Conservation (phyloP, 2,113 vertebrate genomes). For the Coracopsis vasa region DNA sequence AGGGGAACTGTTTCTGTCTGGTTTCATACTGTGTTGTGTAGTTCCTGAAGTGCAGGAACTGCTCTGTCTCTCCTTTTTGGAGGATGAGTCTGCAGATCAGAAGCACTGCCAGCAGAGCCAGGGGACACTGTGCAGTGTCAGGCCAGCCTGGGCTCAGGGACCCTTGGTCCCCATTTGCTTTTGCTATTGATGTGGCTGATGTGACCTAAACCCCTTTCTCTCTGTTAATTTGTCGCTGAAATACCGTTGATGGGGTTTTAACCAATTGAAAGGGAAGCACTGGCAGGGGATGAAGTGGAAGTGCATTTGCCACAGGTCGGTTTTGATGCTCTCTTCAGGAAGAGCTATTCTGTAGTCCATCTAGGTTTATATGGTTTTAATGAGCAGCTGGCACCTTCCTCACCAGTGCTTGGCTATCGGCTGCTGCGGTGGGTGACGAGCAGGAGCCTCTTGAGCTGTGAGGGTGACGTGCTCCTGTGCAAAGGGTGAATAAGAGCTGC, state of each 20-base stretch:
- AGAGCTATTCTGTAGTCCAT: neutral
- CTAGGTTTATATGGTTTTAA: neutral
- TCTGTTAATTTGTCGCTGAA: neutral
- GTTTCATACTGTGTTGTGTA: neutral
- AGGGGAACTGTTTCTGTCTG: neutral
- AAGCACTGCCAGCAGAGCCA: neutral
- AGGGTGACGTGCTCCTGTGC: fast-evolving
- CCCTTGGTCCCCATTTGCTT: neutral
- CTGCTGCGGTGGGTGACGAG: neutral
- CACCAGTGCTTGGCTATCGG: fast-evolving
- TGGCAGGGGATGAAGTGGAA: neutral
- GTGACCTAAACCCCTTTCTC: neutral
- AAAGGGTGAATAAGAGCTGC: neutral
- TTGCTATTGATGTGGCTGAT: neutral
- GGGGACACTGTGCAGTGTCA: neutral
- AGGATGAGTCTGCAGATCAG: neutral
- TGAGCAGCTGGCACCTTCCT: neutral
- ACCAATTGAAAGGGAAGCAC: neutral
- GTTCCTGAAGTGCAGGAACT: neutral
- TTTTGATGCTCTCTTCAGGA: neutral
- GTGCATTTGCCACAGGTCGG: neutral
- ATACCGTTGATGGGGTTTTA: neutral
- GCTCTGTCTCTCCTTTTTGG: neutral
- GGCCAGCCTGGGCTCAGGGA: neutral
- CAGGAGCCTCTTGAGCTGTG: neutral